Conservation (phyloP, 2,113 vertebrate species). For the Indri indri region DNA sequence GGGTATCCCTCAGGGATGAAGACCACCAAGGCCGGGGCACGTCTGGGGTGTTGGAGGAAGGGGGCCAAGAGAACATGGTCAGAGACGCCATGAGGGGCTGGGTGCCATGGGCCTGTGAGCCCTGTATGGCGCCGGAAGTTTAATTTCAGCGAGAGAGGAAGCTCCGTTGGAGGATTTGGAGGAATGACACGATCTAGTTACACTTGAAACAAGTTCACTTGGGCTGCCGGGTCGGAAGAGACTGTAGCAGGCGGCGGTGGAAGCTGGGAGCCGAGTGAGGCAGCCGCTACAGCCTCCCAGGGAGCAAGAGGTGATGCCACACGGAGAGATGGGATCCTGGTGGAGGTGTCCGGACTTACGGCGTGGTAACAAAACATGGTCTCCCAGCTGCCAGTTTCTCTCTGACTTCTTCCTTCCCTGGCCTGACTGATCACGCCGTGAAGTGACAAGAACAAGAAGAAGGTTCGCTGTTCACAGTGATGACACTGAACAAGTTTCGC, state of each 20-base stretch:
- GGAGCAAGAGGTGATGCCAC: neutral
- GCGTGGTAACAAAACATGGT: too few relatives aligned
- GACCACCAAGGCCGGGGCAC: too few relatives aligned
- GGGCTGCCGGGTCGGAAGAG: neutral
- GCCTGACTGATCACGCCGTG: neutral
- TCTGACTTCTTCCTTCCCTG: neutral
- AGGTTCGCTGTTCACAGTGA: neutral
- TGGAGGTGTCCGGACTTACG: neutral
- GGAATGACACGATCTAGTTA: neutral
- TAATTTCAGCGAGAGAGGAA: neutral
- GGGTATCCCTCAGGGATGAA: neutral
- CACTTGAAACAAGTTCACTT: neutral
- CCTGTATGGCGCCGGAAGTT: neutral
- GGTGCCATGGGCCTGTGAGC: neutral
- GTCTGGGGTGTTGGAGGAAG: neutral
- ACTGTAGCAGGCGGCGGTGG: neutral
- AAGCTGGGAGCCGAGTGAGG: neutral
- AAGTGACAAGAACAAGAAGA: neutral
- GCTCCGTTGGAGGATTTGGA: neutral
- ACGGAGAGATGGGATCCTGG: too few relatives aligned
- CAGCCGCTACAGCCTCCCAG: neutral
- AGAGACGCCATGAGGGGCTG: too few relatives aligned
- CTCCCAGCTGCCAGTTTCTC: neutral
- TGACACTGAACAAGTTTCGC: neutral
- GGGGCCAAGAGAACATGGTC: neutral